Evolutionary conservation across 2,888 invertebrate species (phyloP).

Genomic region (Meteorus colon): DNA sequence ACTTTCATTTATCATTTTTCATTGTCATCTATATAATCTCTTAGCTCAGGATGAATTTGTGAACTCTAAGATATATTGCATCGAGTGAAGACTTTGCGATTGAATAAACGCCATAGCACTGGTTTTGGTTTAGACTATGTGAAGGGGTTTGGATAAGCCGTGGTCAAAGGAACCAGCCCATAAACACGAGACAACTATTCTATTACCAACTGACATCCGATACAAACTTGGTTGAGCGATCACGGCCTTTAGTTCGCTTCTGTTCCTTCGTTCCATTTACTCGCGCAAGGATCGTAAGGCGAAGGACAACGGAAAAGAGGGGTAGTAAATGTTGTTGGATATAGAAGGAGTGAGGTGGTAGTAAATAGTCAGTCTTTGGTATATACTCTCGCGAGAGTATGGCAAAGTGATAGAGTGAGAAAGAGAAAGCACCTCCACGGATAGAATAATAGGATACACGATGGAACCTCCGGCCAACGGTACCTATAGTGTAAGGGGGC

Average conservation of each 20-base stretch:
- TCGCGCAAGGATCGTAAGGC: conserved; percentile 44
- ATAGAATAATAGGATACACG: conserved; percentile 68
- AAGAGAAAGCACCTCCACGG: conserved; percentile 53
- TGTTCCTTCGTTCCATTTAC: conserved; percentile 53
- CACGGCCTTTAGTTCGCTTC: conserved; percentile 61
- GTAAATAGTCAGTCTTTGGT: conserved; percentile 8
- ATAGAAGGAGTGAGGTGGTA: conserved; percentile 45
- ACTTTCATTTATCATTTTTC: no score
- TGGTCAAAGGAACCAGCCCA: conserved; percentile 63
- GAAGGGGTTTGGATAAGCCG: conserved; percentile 52
- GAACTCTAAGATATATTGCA: not conserved
- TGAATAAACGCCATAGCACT: conserved; percentile 8
- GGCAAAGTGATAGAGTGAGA: conserved; percentile 43
- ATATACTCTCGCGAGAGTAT: conserved; percentile 35
- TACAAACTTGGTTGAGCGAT: conserved; percentile 70
- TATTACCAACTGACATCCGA: conserved; percentile 71
- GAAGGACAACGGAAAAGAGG: conserved; percentile 39
- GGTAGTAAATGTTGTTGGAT: conserved; percentile 39
- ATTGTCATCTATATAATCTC: no score
- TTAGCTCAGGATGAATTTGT: not conserved
- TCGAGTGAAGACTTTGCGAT: conserved; percentile 1
- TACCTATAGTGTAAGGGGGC: conserved; percentile 43
- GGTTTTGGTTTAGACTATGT: conserved; percentile 22
- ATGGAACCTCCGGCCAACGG: conserved; percentile 52
- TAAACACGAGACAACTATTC: conserved; percentile 70